Evolutionary conservation across 35 echinoderm and acorn worm genomes (phyloP), one percentile per base, ranked within the genome.

Genomic region (Lytechinus pictus): DNA sequence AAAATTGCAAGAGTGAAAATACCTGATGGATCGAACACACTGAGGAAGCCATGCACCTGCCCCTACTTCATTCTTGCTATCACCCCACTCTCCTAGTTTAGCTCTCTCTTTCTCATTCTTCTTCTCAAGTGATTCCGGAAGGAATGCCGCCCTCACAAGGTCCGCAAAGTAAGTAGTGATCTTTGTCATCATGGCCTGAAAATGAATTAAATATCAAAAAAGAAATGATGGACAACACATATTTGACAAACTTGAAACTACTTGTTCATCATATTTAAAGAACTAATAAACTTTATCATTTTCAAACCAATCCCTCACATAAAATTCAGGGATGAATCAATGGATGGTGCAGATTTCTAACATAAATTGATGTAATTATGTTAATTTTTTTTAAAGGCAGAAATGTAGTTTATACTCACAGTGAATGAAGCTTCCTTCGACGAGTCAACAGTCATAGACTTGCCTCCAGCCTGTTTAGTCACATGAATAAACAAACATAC

Each of bases 91-190:
- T 10, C 98, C 98, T 86, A 95, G 95, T 24, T 96, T 96, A 13
- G 94, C 27, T 72, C 97, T 86, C 53, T 97, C 95, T 27, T 97
- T 86, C 6, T 97, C 55, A 72, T 87, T 54, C 95, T 98, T 14
- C 14, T 96, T 96, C 14, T 27, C 72, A 57, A 99, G 94, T 52
- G 98, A 96, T 7, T 98, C 95, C 12, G 98, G 98, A 12, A 99
- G 94, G 94, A 99, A 99, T 24, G 98, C 98, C 60, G 98, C 98
- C 54, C 98, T 97, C 53, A 99, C 96, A 7, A 99, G 93, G 88
- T 99, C 93, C 53, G 98, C 95, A 95, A 99, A 97, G 54, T 95
- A 96, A 71, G 94, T 79, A 14, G 97, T 95, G 19, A 96, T 95
- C 79, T 96, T 94, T 4, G 97, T 98, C 86, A 99, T 94, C 97